Conservation (phyloP, 2,888 invertebrate genomes). For the Allolobophora icterica region DNA sequence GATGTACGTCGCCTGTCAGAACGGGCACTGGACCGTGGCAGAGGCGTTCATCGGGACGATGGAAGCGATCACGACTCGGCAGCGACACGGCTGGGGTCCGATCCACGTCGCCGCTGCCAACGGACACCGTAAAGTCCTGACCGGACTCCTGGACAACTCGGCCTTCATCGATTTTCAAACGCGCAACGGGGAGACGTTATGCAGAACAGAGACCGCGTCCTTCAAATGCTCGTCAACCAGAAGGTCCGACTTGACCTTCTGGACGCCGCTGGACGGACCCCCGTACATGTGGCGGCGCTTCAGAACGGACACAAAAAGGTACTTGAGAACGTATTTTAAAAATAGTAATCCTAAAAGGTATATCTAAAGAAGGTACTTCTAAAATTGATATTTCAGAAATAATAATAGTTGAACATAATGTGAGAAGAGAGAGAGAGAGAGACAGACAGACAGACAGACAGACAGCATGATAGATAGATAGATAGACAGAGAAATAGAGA, state of each 20-base stretch:
- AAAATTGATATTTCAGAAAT: too few relatives aligned
- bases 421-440: too few relatives aligned
- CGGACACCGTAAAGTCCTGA: conserved; percentile 39
- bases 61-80: conserved; percentile 42
- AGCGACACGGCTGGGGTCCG: conserved; percentile 45
- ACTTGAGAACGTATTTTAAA: neutral
- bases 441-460: too few relatives aligned
- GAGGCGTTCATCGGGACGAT: conserved; percentile 34
- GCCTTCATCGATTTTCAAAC: conserved; percentile 42
- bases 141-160: conserved; percentile 36
- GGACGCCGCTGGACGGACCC: conserved; percentile 43
- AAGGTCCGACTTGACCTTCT: conserved; percentile 34
- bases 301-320: conserved; percentile 47
- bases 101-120: conserved; percentile 44
- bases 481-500: too few relatives aligned
- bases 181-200: conserved; percentile 39
- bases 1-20: conserved; percentile 46
- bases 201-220: conserved; percentile 32
- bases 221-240: conserved; percentile 39
- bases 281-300: conserved; percentile 44
- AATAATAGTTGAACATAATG: too few relatives aligned
- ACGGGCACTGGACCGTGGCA: conserved; percentile 41
- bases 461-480: too few relatives aligned
- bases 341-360: too few relatives aligned
- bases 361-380: too few relatives aligned